Base-by-base conservation (phyloP, 2,888 invertebrate species). In the Amphiduros pacificus region DNA sequence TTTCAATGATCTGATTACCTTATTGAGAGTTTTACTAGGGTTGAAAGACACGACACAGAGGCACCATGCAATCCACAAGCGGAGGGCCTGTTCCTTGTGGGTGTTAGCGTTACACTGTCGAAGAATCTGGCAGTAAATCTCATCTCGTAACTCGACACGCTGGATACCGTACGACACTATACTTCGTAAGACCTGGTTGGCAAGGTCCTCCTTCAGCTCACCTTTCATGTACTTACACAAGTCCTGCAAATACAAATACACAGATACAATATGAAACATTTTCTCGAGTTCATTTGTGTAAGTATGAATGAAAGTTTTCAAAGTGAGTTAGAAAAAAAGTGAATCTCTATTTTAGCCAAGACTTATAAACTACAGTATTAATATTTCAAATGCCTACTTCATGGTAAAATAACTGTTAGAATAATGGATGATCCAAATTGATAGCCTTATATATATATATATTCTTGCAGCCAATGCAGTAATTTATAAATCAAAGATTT, bases 11-110 rank as follows among this genome's bases (percentile, higher is more conserved):
- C n/a, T n/a, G n/a, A n/a, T n/a, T n/a, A n/a, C 44, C 77, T 91
- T 91, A 76, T 89, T 88, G 9, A 93, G 86, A 0, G 90, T 85
- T 82, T 93, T 92, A 70, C 90, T 89, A 0, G 96, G 94, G 78
- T 93, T 92, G 85, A 95, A 96, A 20, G 94, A 91, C 1, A 95
- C 94, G 32, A 94, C 91, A 73, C 91, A 90, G 60, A 95, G 86
- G 79, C 94, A 94, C 53, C 96, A 86, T 1, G 96, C 83, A 41
- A 94, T 86, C 95, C 95, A 96, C 22, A 94, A 88, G 60, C 91
- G 87, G 75, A 93, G 91, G 0, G 90, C 88, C 85, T 91, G 90
- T 67, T 94, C 94, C 1, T 88, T 84, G 64, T 88, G 90, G 0
- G 95, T 94, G 79, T 94, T 94, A 72, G 92, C 93, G 17, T 92